Conservation (phyloP, 2,113 vertebrate genomes). For the Bolborhynchus lineola region DNA sequence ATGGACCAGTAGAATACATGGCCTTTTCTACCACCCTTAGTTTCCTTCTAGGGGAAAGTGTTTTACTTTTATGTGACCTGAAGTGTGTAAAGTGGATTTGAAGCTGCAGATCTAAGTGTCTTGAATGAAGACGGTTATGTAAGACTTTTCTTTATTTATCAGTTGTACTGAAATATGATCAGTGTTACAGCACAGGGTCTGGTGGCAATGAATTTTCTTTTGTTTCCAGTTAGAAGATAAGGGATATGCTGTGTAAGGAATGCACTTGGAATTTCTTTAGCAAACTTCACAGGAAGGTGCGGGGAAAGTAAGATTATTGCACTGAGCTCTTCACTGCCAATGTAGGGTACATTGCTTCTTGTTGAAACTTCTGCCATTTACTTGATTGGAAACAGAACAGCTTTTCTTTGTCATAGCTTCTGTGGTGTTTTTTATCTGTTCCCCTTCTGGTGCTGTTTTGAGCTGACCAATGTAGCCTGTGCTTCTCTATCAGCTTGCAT, state of each 20-base stretch:
- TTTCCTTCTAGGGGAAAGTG: not conserved
- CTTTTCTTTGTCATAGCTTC: not conserved
- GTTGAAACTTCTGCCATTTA: not conserved
- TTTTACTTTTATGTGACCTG: not conserved
- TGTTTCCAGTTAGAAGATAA: not conserved
- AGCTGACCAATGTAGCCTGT: not conserved
- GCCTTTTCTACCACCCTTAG: not conserved
- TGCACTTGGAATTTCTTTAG: not conserved
- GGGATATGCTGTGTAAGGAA: not conserved
- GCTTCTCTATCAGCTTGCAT: not conserved
- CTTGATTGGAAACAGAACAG: not conserved
- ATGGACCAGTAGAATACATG: not conserved
- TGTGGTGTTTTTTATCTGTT: not conserved
- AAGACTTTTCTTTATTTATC: conserved; percentile 34
- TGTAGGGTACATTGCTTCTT: not conserved
- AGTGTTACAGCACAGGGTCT: not conserved
- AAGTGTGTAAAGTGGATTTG: not conserved
- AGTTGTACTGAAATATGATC: not conserved
- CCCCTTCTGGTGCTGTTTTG: not conserved
- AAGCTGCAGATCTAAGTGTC: not conserved
- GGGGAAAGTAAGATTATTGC: not conserved
- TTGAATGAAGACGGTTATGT: not conserved
- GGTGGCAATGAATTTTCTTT: not conserved
- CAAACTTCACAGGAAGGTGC: not conserved
- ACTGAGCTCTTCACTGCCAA: not conserved